Evolutionary conservation across 2,888 invertebrate genomes (phyloP).

Genomic region (Calameuta pallipes): DNA sequence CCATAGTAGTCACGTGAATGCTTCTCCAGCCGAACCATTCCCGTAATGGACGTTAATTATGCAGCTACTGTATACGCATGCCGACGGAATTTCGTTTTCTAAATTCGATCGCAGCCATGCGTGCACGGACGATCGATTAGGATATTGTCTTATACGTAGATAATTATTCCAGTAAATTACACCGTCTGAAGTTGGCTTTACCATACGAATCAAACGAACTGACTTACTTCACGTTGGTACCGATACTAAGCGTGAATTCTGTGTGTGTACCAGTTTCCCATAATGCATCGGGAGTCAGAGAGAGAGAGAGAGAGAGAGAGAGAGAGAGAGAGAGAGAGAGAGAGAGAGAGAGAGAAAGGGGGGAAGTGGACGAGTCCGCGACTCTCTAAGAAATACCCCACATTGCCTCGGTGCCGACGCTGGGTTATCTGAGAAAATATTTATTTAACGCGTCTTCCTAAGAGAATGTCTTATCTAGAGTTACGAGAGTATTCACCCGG

Average conservation of each 20-base stretch:
- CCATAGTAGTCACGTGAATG: background rate
- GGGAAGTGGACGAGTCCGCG: background rate
- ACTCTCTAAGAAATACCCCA: background rate
- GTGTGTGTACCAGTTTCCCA: background rate
- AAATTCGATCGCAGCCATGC: background rate
- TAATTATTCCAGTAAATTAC: background rate
- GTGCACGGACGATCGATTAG: background rate
- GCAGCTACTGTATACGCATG: background rate
- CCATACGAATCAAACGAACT: background rate
- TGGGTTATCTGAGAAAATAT: background rate
- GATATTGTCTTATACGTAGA: background rate
- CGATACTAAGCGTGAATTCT: background rate
- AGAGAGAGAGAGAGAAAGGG: background rate
- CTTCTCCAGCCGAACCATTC: background rate
- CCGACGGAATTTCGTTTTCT: background rate
- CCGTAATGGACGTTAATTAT: constrained; percentile 5
- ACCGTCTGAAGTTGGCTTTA: background rate
- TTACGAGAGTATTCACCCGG: constrained; percentile 15
- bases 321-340: background rate
- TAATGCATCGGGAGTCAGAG: background rate
- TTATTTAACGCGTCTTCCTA: constrained; percentile 3
- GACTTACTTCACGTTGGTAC: background rate
- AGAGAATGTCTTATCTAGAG: constrained; percentile 10
- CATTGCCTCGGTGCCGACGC: no score
- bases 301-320: no score